Conservation (phyloP, 2,888 invertebrate species). For the Phlogophora meticulosa region DNA sequence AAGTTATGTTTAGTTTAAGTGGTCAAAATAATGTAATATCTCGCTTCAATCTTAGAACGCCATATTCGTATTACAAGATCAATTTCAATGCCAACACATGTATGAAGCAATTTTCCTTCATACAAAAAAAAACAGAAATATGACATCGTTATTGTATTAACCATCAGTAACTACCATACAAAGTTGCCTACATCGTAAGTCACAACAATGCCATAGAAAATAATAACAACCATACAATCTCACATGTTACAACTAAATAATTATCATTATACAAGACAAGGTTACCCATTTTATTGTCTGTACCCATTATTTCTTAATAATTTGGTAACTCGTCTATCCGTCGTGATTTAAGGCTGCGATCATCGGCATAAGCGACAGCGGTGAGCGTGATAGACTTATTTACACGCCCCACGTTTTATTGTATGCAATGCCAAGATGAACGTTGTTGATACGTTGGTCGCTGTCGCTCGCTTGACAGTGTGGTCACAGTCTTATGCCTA, state of each 20-base stretch:
- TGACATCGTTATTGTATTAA: slow-evolving; percentile 7
- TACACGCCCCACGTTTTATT: background rate
- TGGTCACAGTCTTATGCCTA: background rate
- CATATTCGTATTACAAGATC: slow-evolving; percentile 12
- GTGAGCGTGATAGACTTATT: background rate
- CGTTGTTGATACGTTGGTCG: too few species aligned
- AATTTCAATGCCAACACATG: slow-evolving; percentile 2
- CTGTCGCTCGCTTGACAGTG: background rate
- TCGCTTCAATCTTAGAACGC: background rate
- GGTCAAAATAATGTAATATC: too few species aligned
- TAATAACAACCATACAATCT: slow-evolving; percentile 12
- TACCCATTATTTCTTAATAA: slow-evolving; percentile 33
- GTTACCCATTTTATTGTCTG: slow-evolving; percentile 37
- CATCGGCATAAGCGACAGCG: background rate
- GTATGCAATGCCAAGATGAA: background rate
- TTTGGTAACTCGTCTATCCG: slow-evolving; percentile 31
- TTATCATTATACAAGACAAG: slow-evolving; percentile 31
- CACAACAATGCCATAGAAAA: slow-evolving; percentile 17
- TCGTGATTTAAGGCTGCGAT: slow-evolving; percentile 24
- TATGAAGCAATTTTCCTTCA: background rate
- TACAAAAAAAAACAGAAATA: background rate
- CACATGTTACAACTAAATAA: slow-evolving; percentile 27
- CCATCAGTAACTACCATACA: background rate
- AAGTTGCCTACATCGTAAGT: too few species aligned
- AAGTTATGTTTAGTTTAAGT: too few species aligned